A percentile compares a stretch with the other conserved stretches of the same genome.
Conservation (phyloP, 1,140 invertebrate species). For the Drosophila ananassae region DNA sequence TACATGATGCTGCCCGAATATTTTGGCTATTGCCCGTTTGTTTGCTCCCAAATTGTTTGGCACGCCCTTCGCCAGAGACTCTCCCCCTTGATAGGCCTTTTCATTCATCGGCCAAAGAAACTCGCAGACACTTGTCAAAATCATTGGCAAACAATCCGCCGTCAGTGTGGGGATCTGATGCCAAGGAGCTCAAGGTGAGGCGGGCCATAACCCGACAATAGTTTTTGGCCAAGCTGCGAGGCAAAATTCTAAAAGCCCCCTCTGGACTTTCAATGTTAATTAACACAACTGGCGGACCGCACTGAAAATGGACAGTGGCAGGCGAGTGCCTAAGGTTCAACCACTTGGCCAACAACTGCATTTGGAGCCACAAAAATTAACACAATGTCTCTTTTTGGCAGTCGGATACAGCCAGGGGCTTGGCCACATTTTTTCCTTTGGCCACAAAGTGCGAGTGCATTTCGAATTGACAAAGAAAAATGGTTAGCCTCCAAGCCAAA, state of each 20-base stretch:
- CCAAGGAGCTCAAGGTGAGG: constrained; percentile 65
- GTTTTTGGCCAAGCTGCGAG: constrained; percentile 39
- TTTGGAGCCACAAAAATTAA: constrained; percentile 29
- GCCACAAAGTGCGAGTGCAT: constrained; percentile 25
- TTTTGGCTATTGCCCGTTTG: constrained; percentile 34
- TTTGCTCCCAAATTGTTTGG: constrained; percentile 41
- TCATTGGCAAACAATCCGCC: constrained; percentile 54
- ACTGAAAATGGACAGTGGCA: constrained; percentile 19
- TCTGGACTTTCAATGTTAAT: constrained; percentile 71
- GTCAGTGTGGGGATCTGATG: constrained; percentile 24
- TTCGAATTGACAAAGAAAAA: constrained; percentile 18
- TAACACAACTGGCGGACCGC: constrained; percentile 48
- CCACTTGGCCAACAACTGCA: constrained; percentile 28
- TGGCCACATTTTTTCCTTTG: constrained; percentile 26
- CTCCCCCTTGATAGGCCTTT: constrained; percentile 53
- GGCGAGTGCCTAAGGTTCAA: constrained; percentile 33
- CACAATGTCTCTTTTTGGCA: constrained; percentile 33
- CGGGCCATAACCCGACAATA: constrained; percentile 28
- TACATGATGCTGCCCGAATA: constrained; percentile 27
- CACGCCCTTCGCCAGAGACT: constrained; percentile 54
- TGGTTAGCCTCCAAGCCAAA: constrained; percentile 23
- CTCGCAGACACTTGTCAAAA: constrained; percentile 70
- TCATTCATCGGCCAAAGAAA: constrained; percentile 65
- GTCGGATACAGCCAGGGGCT: constrained; percentile 26
- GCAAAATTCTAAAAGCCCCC: constrained; percentile 20